Percentiles rank a stretch among this genome's conserved stretches.
phyloP scores from a whole-genome alignment of 2,888 invertebrate species.

The Diaprepes abbreviatus region DNA sequence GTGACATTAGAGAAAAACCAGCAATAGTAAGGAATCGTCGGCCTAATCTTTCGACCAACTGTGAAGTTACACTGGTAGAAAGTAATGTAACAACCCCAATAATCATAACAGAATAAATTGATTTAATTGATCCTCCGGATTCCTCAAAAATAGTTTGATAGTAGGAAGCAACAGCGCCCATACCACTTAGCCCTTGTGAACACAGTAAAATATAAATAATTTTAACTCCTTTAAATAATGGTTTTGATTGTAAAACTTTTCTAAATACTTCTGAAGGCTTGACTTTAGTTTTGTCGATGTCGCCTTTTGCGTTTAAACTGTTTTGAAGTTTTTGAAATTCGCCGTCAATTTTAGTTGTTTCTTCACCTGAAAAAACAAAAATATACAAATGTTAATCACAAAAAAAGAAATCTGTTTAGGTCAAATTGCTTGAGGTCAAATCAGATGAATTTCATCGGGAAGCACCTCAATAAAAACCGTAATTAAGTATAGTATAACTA shows the following conservation, averaged over 20 bases:
- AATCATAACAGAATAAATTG: slow-evolving; percentile 79
- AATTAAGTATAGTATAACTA: too few species aligned
- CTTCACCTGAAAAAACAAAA: neutral
- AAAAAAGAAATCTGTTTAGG: too few species aligned
- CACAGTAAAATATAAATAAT: slow-evolving; percentile 53
- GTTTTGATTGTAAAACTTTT: neutral
- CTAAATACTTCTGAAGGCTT: neutral
- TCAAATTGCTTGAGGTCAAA: too few species aligned
- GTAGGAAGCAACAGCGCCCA: slow-evolving; percentile 83
- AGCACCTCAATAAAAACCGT: too few species aligned
- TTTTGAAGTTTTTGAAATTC: neutral
- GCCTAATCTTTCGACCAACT: slow-evolving; percentile 83
- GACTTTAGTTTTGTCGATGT: neutral
- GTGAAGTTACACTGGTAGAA: slow-evolving; percentile 77
- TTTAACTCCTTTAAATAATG: neutral
- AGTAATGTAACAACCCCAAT: slow-evolving; percentile 81
- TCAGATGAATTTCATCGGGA: too few species aligned
- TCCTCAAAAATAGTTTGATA: slow-evolving; percentile 80
- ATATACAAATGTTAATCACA: too few species aligned
- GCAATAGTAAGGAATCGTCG: slow-evolving; percentile 78
- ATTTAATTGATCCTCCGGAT: too few species aligned
- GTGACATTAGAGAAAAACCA: slow-evolving; percentile 76
- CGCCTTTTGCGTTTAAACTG: neutral
- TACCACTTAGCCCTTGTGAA: slow-evolving; percentile 70
- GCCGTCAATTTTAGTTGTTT: slow-evolving; percentile 27